Conservation (phyloP, 2,113 vertebrate species). For the Sinocyclocheilus rhinocerous region DNA sequence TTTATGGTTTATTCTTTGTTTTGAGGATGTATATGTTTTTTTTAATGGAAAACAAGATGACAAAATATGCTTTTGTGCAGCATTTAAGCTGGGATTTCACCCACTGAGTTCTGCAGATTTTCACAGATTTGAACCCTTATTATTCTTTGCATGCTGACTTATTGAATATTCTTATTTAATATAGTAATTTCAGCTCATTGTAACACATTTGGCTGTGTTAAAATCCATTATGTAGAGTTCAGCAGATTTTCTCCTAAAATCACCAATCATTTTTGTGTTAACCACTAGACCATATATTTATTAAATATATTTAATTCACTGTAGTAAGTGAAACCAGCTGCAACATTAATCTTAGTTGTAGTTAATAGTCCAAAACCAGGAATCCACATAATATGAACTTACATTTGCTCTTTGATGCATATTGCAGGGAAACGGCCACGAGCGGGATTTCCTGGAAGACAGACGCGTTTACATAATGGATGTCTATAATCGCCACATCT, state of each 20-base stretch:
- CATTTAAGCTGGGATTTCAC: neutral
- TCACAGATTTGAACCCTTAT: neutral
- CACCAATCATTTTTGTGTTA: neutral
- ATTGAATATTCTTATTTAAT: neutral
- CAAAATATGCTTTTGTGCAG: neutral
- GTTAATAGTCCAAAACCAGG: neutral
- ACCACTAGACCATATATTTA: neutral
- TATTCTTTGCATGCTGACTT: neutral
- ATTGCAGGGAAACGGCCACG: constrained; percentile 92
- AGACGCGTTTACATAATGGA: constrained; percentile 94
- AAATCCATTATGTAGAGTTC: neutral
- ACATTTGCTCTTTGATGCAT: constrained; percentile 40
- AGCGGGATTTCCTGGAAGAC: constrained; percentile 93
- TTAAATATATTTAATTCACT: neutral
- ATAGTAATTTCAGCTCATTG: neutral
- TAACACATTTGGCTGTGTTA: neutral
- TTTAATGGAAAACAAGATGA: neutral
- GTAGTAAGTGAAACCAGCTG: neutral
- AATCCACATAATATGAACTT: neutral
- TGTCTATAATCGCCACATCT: constrained; percentile 92
- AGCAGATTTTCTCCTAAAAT: neutral
- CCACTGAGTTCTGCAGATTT: neutral
- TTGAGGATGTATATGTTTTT: neutral
- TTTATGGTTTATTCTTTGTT: neutral
- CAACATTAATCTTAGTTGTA: too few relatives aligned